Evolutionary conservation across 2,888 invertebrate genomes (phyloP), one percentile per base, ranked within the genome.

Genomic region (Platycheirus rosarum): DNA sequence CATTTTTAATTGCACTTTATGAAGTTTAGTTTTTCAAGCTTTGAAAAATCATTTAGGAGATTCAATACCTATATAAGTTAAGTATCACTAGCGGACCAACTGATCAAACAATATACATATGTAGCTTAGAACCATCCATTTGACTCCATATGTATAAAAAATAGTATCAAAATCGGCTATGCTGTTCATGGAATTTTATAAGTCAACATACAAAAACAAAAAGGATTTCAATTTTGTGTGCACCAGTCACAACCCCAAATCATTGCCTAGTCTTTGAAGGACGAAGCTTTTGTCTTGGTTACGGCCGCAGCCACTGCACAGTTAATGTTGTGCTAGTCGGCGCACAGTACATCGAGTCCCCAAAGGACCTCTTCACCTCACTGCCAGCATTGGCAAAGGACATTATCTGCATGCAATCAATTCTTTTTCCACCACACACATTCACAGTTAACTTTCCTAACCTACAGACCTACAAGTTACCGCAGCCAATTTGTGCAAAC

Each of bases 401-500:
- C 29, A 60, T 60, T 66, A 77, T 66, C 65, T 77, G 65, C 71
- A 71, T 77, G 71, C 77, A 66, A 77, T 63, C 55, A 76, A 42
- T 26, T 49, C 16, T 44, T 11, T 40, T 26, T 53, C 46, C 51
- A 51, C 23, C 29, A 60, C 37, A 60, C 44, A 37, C 32, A 14
- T n/a, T 35, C 16, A 4, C 14, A n/a, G 9, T 20, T 8, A 8
- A 49, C 60, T 48, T 53, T 71, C 40, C 26, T 80, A 80, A 80
- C 80, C 80, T 55, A 80, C 42, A 75, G 80, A 80, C 80, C 76
- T 70, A 76, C n/a, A 76, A 60, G 26, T 20, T 40, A 60, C 44
- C 57, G 29, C 29, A 23, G 37, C 29, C 37, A 63, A 71, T 70
- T 35, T 57, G 57, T 57, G 51, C 63, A 69, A 69, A 66, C 53